Evolutionary conservation across 2,888 invertebrate genomes (phyloP), one percentile per base, ranked within the genome.

Genomic region (Dasypogon diadema): DNA sequence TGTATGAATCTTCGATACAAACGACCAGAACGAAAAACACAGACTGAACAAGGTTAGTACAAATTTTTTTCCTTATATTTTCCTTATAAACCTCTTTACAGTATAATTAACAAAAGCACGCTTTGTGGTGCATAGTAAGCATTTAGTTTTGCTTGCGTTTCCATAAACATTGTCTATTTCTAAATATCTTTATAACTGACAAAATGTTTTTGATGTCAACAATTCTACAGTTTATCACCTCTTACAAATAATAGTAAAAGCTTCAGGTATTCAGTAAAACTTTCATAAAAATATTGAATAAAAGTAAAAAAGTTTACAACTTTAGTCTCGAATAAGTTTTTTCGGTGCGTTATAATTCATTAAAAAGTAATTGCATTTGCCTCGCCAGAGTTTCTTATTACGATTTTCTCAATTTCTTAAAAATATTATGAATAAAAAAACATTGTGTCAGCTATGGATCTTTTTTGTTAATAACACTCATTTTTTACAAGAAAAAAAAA

Each of bases 151-250:
- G 48, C 14, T 42, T 60, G 22, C 48, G 65, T 22, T 12, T 42
- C n/a, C n/a, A 12, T 12, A 46, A 65, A 46, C 37, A 60, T 37
- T 18, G n/a, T 30, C 24, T 37, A 70, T 3, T 54, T 30, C 24
- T 24, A 68, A 48, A 68, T n/a, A 24, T n/a, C 24, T 22, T 80
- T 81, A 85, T 85, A 86, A 86, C 86, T 86, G 86, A 86, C 86
- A 86, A 86, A 86, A 86, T 86, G 86, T 85, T 86, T 86, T 86
- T 86, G 85, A 83, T 85, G 85, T 84, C 84, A 83, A 84, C 83
- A 81, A 56, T 51, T 74, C 26, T 70, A 56, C 16, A 34, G 16
- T 54, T 68, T 37, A 34, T 18, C 65, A 65, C 65, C 16, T 65
- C 65, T 65, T 65, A 65, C 22, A 65, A 65, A 65, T 65, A 65